Evolutionary conservation across 2,888 invertebrate genomes (phyloP).

Genomic region (Caenorhabditis zanzibari): DNA sequence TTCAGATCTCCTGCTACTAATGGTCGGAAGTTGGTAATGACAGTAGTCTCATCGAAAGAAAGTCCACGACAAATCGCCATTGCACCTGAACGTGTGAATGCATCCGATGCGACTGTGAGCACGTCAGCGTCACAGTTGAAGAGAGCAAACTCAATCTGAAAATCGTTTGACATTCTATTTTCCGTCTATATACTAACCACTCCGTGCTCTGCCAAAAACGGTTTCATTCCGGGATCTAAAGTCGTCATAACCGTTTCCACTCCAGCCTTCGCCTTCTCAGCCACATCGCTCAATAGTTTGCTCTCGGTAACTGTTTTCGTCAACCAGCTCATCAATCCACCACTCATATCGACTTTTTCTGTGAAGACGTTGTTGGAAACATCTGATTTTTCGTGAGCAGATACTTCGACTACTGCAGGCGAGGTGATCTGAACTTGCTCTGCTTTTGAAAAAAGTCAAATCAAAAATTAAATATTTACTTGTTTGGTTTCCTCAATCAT

Average conservation of each 20-base stretch:
- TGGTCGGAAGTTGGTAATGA: constrained; percentile 46
- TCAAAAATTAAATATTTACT: too few species aligned
- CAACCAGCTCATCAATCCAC: constrained; percentile 72
- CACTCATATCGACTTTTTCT: constrained; percentile 67
- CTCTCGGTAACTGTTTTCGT: constrained; percentile 71
- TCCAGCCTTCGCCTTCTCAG: constrained; percentile 71
- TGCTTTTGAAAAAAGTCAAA: too few species aligned
- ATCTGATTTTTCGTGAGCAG: constrained; percentile 2
- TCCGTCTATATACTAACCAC: constrained; percentile 45
- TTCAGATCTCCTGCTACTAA: constrained; percentile 57
- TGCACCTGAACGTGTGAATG: constrained; percentile 53
- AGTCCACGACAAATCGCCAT: constrained; percentile 43
- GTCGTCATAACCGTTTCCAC: constrained; percentile 74
- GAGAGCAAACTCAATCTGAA: constrained; percentile 53
- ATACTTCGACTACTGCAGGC: constrained; percentile 56
- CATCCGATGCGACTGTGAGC: constrained; percentile 35
- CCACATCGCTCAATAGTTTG: constrained; percentile 68
- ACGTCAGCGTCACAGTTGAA: constrained; percentile 51
- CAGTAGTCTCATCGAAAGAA: constrained; percentile 28
- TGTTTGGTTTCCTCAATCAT: constrained; percentile 49
- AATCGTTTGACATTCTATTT: background rate
- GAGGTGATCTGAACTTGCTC: constrained; percentile 34
- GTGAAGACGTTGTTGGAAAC: constrained; percentile 19
- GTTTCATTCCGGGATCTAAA: constrained; percentile 74
- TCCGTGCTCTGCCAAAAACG: constrained; percentile 69